Conservation (phyloP, 2,888 invertebrate genomes). For the Cheilosia pagana region DNA sequence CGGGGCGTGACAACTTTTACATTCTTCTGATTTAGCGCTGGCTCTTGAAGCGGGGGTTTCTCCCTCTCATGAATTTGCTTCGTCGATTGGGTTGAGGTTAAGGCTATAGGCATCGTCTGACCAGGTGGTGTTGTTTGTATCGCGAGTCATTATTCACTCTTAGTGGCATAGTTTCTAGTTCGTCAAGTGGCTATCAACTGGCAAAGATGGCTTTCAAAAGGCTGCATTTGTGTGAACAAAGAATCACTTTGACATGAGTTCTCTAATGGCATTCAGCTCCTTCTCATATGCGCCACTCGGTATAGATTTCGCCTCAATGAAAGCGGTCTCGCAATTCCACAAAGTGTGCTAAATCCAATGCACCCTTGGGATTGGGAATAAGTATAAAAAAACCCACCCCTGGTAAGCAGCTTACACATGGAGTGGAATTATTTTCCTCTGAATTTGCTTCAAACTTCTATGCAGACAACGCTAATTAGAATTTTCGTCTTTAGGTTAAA, state of each 20-base stretch:
- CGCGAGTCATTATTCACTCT: too few relatives aligned
- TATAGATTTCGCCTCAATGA: neutral
- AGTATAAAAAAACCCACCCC: neutral
- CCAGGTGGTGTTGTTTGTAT: too few relatives aligned
- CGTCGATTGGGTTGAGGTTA: conserved; percentile 13
- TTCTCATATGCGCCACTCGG: neutral
- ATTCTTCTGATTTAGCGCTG: conserved; percentile 73
- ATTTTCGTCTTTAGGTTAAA: too few relatives aligned
- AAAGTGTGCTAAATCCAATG: neutral
- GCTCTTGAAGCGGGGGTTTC: conserved; percentile 43
- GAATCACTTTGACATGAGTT: neutral
- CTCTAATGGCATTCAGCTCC: neutral
- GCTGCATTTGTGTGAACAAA: neutral
- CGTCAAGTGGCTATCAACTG: neutral
- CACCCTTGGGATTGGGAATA: neutral
- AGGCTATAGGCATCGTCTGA: neutral
- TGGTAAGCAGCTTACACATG: too few relatives aligned
- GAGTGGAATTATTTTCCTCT: too few relatives aligned
- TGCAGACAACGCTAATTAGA: too few relatives aligned
- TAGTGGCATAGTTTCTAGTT: neutral
- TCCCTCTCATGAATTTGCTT: neutral
- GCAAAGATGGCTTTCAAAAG: neutral
- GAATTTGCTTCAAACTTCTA: too few relatives aligned
- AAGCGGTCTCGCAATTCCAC: neutral
- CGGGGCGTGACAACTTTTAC: conserved; percentile 57